A percentile compares a stretch with the other conserved stretches of the same genome.
These are phyloP conservation scores for Amazona vittata DNA, from an alignment of 2,113 vertebrate genomes.

Conservation along the genomic window DNA sequence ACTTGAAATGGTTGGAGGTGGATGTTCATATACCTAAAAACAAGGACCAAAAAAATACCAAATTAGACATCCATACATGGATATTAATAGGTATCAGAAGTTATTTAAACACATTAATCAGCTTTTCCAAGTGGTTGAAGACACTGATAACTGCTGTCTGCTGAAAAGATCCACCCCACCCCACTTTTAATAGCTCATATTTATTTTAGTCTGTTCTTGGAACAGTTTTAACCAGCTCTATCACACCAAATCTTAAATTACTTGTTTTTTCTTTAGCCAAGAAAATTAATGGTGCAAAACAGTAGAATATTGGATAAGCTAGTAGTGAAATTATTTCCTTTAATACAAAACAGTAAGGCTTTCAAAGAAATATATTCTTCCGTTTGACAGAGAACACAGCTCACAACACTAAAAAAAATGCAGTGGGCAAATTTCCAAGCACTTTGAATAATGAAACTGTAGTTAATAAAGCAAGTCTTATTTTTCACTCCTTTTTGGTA, in stretches of 20 bases:
- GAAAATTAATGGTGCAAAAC: background rate
- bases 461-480: background rate
- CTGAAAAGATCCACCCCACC: background rate
- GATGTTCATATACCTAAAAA: background rate
- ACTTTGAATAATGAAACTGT: background rate
- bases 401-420: background rate
- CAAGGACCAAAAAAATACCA: background rate
- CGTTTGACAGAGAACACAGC: background rate
- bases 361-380: background rate
- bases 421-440: background rate
- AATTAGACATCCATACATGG: background rate
- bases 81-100: background rate
- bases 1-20: background rate
- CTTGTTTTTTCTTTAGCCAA: background rate
- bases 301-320: background rate
- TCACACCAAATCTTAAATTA: background rate
- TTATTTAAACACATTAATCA: constrained; percentile 46
- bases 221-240: background rate
- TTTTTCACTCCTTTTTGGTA: background rate
- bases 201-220: constrained; percentile 17
- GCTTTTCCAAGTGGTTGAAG: constrained; percentile 41
- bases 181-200: background rate
- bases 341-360: background rate
- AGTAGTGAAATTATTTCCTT: background rate
- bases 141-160: background rate